Conservation (phyloP, 2,113 vertebrate genomes). For the zebrafish (Danio rerio) region DNA sequence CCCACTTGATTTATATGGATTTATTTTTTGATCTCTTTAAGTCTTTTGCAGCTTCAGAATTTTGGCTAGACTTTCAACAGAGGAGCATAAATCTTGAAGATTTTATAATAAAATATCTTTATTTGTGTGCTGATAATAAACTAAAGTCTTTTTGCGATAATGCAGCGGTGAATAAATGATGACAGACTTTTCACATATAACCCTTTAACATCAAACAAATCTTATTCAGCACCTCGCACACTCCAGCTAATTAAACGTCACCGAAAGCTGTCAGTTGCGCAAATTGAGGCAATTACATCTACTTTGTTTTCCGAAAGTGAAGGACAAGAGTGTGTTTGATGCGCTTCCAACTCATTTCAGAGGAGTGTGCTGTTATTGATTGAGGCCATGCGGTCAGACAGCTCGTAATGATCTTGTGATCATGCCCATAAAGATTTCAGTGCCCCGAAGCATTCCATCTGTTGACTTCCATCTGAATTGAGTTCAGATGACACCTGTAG, state of each 20-base stretch:
- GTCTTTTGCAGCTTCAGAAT: no score
- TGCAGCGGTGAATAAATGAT: no score
- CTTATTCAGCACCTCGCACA: background rate
- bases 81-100: no score
- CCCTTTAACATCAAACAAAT: background rate
- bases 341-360: constrained; percentile 14
- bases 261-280: background rate
- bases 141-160: no score
- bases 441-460: constrained; percentile 35
- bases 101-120: no score
- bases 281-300: background rate
- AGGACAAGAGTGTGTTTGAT: constrained; percentile 40
- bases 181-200: no score
- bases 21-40: no score
- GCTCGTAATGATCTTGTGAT: constrained; percentile 3
- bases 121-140: no score
- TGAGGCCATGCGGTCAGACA: background rate
- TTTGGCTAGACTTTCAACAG: no score
- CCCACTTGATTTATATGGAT: no score
- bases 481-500: background rate
- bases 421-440: background rate
- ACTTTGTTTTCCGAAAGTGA: constrained; percentile 30
- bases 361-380: background rate
- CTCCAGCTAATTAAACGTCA: constrained; percentile 15
- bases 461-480: constrained; percentile 9